Conservation (phyloP, 2,113 vertebrate genomes). For the Actinemys pallida region DNA sequence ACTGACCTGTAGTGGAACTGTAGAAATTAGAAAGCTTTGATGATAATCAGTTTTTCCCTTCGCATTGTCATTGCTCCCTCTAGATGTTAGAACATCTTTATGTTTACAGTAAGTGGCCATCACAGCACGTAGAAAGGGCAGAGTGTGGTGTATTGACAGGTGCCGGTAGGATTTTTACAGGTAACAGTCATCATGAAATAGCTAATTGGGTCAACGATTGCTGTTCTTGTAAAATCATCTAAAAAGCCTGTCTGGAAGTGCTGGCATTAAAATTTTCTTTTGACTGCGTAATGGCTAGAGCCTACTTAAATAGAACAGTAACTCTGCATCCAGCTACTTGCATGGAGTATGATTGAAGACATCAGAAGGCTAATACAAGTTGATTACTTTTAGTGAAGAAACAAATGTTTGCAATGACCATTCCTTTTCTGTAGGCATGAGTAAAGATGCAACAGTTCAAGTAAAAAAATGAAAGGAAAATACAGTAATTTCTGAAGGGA, state of each 20-base stretch:
- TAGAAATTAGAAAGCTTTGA: accelerated
- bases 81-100: accelerated
- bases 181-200: slow-evolving; percentile 18
- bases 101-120: not conserved
- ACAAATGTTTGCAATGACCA: accelerated
- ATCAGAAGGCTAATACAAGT: accelerated
- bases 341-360: accelerated
- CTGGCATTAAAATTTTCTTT: not conserved
- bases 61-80: not conserved
- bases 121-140: accelerated
- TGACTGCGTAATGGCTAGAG: not conserved
- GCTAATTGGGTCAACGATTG: slow-evolving; percentile 53
- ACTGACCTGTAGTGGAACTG: not conserved
- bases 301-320: accelerated
- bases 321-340: accelerated
- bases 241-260: not conserved
- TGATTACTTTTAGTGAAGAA: accelerated
- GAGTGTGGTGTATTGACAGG: not conserved
- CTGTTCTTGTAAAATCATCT: slow-evolving; percentile 39
- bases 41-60: not conserved
- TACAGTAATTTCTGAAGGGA: not conserved
- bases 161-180: not conserved
- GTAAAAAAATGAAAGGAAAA: not conserved
- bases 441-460: not conserved
- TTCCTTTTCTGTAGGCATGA: accelerated